Base-by-base conservation (phyloP, 2,113 vertebrate species). In the Amblyopsis rosae region DNA sequence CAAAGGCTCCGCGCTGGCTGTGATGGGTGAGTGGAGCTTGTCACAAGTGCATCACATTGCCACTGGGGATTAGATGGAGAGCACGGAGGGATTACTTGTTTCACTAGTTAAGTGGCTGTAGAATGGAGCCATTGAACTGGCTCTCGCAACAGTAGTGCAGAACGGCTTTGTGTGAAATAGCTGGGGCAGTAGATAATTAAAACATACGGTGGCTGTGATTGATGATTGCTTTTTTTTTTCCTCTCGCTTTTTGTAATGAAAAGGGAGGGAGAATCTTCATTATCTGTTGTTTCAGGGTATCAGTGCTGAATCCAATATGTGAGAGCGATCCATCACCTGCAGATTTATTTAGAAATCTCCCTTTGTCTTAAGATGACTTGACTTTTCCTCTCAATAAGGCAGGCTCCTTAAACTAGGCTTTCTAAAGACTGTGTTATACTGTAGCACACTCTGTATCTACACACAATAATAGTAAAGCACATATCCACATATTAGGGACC, bases 1-100 rank as follows among this genome's bases (percentile, higher is more conserved):
- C 70, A 97, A 96, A 94, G 95, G 96, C 83, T 95, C 96, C 26
- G 96, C 97, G 75, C 92, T 99, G 88, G 96, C 96, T 15, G 92
- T 99, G 87, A 98, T 98, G 96, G 96, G 97, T 99, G 94, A 98
- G 96, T 94, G 75, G 45, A 75, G 54, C 69, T 33, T 59, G 58
- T 65, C 85, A 85, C 68, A 56, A 85, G 49, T 76, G 69, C 63
- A 75, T 79, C 57, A 61, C 59, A 71, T 82, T 64, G 48, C 70
- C 65, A 0, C 0, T 66, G 80, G 82, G 85, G 65, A 88, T 85
- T 92, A 75, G 47, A 66, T 72, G 19, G 82, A 58, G 66, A 72
- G 73, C 76, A 74, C 72, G 77, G 63, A 65, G 69, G 76, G 87
- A 91, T 92, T 91, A 86, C 61, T 41, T 57, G 82, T 87, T 82